A percentile compares a stretch with the other conserved stretches of the same genome.
phyloP scores from a whole-genome alignment of 2,113 vertebrate species.

The Dasyurus viverrinus region DNA sequence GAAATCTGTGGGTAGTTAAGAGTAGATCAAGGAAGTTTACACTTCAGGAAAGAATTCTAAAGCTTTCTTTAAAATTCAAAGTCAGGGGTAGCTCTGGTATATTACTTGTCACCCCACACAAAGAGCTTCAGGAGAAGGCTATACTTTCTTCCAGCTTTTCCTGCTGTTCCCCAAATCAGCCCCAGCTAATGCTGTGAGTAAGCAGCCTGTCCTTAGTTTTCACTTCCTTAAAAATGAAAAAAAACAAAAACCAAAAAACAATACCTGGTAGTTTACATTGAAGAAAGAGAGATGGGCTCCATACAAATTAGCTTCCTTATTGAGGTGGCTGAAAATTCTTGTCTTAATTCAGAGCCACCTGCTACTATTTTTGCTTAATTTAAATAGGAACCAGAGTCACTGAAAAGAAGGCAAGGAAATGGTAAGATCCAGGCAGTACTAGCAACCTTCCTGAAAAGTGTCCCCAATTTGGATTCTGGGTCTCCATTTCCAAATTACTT shows the following conservation, averaged over 20 bases:
- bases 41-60: conserved; percentile 27
- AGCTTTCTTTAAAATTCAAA: conserved; percentile 62
- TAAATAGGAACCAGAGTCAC: conserved; percentile 62
- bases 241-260: neutral
- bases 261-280: conserved; percentile 62
- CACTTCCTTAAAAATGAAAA: conserved; percentile 34
- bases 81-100: conserved; percentile 28
- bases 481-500: neutral
- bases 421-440: conserved; percentile 45
- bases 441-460: conserved; percentile 44
- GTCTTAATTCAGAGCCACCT: conserved; percentile 69
- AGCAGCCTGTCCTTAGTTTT: neutral
- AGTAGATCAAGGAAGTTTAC: neutral
- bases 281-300: conserved; percentile 61
- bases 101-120: conserved; percentile 28
- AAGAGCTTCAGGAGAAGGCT: conserved; percentile 36
- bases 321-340: conserved; percentile 63
- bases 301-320: conserved; percentile 64
- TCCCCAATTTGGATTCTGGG: neutral
- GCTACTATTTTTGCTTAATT: conserved; percentile 75
- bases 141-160: conserved; percentile 32
- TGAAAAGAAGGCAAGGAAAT: conserved; percentile 53
- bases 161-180: neutral
- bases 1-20: conserved; percentile 7
- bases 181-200: conserved; percentile 18